phyloP scores from a whole-genome alignment of 2,888 invertebrate species.

The Hofmannophila pseudospretella region DNA sequence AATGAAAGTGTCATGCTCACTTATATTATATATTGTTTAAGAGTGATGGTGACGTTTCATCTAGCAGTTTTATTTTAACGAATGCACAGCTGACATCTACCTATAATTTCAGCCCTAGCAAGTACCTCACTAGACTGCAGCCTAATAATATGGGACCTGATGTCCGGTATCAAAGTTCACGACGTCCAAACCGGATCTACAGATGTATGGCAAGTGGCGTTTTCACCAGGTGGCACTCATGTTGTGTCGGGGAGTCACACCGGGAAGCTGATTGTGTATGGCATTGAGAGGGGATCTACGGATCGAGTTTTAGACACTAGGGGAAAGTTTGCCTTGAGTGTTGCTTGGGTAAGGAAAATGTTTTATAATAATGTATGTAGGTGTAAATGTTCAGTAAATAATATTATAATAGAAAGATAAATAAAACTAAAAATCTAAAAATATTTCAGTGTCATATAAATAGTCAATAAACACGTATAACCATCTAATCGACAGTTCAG shows the following conservation, averaged over 20 bases:
- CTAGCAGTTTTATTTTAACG: no score
- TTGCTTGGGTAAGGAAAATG: conserved; percentile 96
- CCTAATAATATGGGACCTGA: conserved; percentile 93
- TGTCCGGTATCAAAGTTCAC: conserved; percentile 88
- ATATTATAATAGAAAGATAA: no score
- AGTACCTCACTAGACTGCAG: conserved; percentile 95
- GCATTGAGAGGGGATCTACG: conserved; percentile 87
- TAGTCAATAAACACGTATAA: no score
- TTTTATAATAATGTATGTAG: no score
- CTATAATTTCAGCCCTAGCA: conserved; percentile 82
- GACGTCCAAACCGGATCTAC: conserved; percentile 91
- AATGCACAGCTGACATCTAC: no score
- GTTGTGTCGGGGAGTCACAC: conserved; percentile 94
- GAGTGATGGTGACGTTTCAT: no score
- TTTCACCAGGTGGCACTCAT: conserved; percentile 93
- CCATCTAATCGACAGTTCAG: no score
- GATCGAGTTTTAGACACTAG: conserved; percentile 92
- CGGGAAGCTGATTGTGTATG: conserved; percentile 93
- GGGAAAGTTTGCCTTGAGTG: conserved; percentile 94
- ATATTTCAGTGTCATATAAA: no score
- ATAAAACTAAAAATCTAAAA: no score
- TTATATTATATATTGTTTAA: no score
- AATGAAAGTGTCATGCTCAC: no score
- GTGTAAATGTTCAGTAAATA: no score
- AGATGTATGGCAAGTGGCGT: conserved; percentile 95